Base-by-base conservation (phyloP, 1,140 invertebrate genomes). In the Phymastichus coffea region DNA sequence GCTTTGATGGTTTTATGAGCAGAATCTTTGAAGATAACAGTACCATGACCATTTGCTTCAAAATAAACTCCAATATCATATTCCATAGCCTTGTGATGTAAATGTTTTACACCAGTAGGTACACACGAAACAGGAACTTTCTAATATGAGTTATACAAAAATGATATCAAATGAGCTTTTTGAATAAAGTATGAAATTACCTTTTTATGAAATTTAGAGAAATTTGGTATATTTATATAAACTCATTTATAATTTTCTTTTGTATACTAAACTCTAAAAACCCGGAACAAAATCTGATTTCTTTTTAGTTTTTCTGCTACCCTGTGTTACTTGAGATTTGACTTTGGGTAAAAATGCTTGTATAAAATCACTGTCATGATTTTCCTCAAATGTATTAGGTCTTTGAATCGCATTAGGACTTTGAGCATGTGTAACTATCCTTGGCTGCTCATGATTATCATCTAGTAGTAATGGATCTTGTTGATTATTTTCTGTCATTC, bases 11-110 rank as follows among this genome's bases (percentile, higher is more conserved):
- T 70, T 22, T 76, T 65, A 64, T 87, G 86, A 3, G 89, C 86
- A 25, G 80, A 75, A 2, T 85, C 73, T 67, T 88, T 93, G 55
- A 93, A 93, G 1, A 93, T 73, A 8, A 93, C 90, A 1, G 97
- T 99, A 9, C 98, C 98, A 82, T 99, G 98, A 0, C 98, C 98
- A 82, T 99, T 99, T 0, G 98, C 96, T 81, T 99, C 98, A 82
- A 99, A 99, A 79, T 99, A 99, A 14, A 99, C 85, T 3, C 97
- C 97, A 70, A 99, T 89, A 73, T 99, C 97, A 81, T 88, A 98
- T 54, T 94, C 84, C 25, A 86, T 67, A 0, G 97, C 97, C 75
- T 89, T 89, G 66, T 92, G 90, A 75, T 99, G 97, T n/a, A 99
- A 81, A 82, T 99, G 86, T 78, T 99, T 99, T 0, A 99, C 95